Evolutionary conservation across 2,888 invertebrate genomes (phyloP), one percentile per base, ranked within the genome.

Genomic region (Chrysodeixis includens): DNA sequence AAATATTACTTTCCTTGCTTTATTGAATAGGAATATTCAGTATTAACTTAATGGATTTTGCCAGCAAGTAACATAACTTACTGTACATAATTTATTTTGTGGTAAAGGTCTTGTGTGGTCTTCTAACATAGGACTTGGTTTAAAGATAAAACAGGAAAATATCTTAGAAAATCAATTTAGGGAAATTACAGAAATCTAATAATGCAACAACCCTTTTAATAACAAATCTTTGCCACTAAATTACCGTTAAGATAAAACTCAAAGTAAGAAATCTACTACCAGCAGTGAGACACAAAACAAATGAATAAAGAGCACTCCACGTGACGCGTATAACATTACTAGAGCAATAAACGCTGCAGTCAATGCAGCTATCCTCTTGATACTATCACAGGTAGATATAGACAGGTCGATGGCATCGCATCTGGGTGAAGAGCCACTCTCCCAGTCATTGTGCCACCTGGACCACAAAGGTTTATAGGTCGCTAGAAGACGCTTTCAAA

Each of bases 391-490:
- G 59, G 14, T 16, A 40, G 46, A 56, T 22, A 61, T 46, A 32
- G 60, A 35, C 65, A 66, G 76, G 78, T 77, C 73, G 79, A 79
- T 78, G 80, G 75, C 83, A 81, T 83, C 85, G 74, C 74, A 89
- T 86, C 82, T 89, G 76, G 91, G 91, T 91, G 88, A 88, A 91
- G 91, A 82, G 87, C 73, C 84, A 78, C 87, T 88, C 76, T 76
- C 79, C 62, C 58, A 67, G 66, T 78, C 82, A 85, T 87, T 86
- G 88, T 88, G 82, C 71, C 79, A 78, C 81, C 74, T 81, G 77
- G 71, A 65, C 74, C 70, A 81, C 82, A 82, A 83, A 83, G 83
- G 63, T 73, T 65, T 78, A 68, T 74, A 75, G 79, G 80, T 62
- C 79, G 72, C 12, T 30, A 46, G 18, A 30, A 49, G 12, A 52